Evolutionary conservation across 2,797 vertebrate genomes (phyloP), one percentile per base, ranked within the genome.

Genomic region (Pristis pectinata): DNA sequence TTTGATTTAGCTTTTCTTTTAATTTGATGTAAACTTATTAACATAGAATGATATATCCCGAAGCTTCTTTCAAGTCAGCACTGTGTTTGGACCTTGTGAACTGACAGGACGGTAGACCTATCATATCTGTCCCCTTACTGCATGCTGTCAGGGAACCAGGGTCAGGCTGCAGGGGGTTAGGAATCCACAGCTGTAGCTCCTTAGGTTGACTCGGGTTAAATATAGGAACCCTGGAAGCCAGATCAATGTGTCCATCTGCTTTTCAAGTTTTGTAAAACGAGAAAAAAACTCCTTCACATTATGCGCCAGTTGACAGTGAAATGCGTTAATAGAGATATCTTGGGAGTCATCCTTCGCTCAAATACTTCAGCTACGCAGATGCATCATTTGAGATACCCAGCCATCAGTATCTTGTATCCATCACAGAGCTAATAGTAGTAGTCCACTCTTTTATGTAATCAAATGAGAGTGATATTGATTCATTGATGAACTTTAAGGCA

Each of bases 251-350:
- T 76, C 72, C 92, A 94, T 76, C 92, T 94, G 41, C 92, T 94
- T 94, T 76, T 76, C 44, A 72, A 76, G 44, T 17, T 94, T 74
- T 72, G 11, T 56, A 53, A 53, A 74, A 94, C 8, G 41, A 93
- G 70, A 49, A 59, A 93, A 93, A 87, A 76, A 5, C 49, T 30
- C 91, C 27, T 94, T 93, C 44, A 53, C 24, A 72, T 72, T 49
- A 30, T n/a, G 19, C 3, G 27, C 67, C 92, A 74, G 67, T 74
- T 93, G 92, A 72, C 92, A 70, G 37, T 49, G 64, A 74, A 93
- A 93, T 61, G 3, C n/a, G 61, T 91, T 91, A 91, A 91, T 91
- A 91, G 87, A 91, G 87, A 91, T 91, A 91, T 67, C 61, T 37
- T 67, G 59, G 87, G 59, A 91, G n/a, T 76, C 67, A 53, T 70